Evolutionary conservation across 2,113 vertebrate species (phyloP).

Genomic region (Herpailurus yagouaroundi): DNA sequence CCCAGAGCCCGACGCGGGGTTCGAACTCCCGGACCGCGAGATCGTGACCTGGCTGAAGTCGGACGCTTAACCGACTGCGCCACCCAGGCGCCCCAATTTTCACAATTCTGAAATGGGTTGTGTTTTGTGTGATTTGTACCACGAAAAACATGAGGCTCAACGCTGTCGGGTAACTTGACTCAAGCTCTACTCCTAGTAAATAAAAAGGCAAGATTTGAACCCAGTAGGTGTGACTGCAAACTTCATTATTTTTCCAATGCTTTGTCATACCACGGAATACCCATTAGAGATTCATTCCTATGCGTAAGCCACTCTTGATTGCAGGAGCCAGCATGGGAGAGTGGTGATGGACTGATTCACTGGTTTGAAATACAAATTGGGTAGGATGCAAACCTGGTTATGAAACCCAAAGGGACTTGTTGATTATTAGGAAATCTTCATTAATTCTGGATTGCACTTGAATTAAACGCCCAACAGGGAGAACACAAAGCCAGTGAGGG

Average conservation of each 20-base stretch:
- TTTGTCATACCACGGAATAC: background rate
- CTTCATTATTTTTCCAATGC: background rate
- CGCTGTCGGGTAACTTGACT: background rate
- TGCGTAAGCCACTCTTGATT: background rate
- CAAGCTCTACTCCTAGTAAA: background rate
- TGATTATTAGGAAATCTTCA: background rate
- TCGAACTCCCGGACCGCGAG: no score
- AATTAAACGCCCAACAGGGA: background rate
- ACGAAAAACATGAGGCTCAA: background rate
- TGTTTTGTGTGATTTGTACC: background rate
- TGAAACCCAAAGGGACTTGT: background rate
- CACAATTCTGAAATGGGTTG: background rate
- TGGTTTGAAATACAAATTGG: conserved; percentile 2
- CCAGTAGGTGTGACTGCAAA: background rate
- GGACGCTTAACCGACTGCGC: no score
- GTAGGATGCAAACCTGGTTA: background rate
- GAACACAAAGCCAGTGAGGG: background rate
- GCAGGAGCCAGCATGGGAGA: background rate
- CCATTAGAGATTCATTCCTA: background rate
- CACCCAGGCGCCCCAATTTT: no score
- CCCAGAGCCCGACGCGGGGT: no score
- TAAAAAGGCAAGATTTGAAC: background rate
- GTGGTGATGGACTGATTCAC: background rate
- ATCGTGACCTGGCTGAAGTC: no score
- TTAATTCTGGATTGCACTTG: background rate